Conservation (phyloP, 2,888 invertebrate species). For the Notodonta dromedarius region DNA sequence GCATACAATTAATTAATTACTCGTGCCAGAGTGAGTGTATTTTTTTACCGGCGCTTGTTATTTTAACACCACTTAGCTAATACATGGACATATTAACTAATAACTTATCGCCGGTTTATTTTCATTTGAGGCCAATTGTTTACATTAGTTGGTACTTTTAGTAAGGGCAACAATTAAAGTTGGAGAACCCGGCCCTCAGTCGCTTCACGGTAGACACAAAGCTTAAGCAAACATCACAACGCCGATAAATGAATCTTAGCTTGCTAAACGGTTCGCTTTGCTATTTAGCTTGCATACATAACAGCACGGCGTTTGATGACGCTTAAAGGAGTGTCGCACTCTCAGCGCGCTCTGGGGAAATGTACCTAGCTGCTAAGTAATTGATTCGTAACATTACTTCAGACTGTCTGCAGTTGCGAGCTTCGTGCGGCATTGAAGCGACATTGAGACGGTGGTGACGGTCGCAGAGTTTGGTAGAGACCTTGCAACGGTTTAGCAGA, state of each 20-base stretch:
- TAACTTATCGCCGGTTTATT: background rate
- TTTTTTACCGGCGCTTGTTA: background rate
- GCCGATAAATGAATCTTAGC: background rate
- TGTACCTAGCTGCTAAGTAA: background rate
- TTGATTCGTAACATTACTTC: background rate
- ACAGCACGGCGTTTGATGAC: background rate
- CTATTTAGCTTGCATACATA: slow-evolving; percentile 1
- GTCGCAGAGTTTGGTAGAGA: no score
- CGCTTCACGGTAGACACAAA: background rate
- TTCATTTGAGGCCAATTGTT: background rate
- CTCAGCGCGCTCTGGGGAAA: background rate
- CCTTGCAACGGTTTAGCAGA: no score
- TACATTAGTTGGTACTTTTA: no score
- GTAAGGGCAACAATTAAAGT: no score
- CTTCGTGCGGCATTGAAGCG: background rate
- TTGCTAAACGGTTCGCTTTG: background rate
- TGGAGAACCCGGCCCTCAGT: background rate
- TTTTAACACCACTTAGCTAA: background rate
- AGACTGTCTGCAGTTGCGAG: background rate
- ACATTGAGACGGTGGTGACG: background rate
- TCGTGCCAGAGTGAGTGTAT: background rate
- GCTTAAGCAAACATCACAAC: background rate
- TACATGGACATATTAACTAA: background rate
- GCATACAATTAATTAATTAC: background rate
- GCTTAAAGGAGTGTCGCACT: background rate